Conservation (phyloP, 1,140 invertebrate species). For the Heliconius congener region DNA sequence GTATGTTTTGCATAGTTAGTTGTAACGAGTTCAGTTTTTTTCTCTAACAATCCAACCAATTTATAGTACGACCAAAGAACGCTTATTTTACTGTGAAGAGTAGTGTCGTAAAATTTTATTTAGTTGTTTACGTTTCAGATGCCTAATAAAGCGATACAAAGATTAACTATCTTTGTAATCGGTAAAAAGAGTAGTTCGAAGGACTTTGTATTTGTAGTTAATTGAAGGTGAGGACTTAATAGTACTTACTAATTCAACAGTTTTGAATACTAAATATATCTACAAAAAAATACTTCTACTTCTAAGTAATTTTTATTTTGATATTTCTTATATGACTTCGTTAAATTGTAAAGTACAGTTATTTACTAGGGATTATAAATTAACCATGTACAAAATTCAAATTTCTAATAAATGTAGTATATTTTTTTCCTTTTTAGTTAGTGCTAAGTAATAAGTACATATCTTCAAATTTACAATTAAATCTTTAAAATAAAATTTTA, state of each 20-base stretch:
- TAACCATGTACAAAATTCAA: no score
- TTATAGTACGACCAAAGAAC: constrained; percentile 44
- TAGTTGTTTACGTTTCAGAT: constrained; percentile 31
- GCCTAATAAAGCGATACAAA: constrained; percentile 20
- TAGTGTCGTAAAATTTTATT: constrained; percentile 38
- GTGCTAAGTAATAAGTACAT: no score
- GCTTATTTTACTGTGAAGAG: constrained; percentile 30
- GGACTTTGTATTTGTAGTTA: background rate
- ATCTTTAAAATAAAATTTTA: no score
- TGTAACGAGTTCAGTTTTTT: background rate
- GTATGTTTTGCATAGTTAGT: constrained; percentile 3
- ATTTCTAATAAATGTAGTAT: no score
- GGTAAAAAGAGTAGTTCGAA: constrained; percentile 14
- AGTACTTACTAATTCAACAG: background rate
- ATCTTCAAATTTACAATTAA: no score
- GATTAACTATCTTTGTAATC: constrained; percentile 3
- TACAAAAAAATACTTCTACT: no score
- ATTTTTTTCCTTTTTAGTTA: no score
- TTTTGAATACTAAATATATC: no score
- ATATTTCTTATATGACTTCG: no score
- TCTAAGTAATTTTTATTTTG: no score
- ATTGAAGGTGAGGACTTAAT: background rate
- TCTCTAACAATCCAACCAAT: constrained; percentile 20
- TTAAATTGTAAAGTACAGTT: no score
- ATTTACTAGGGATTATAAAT: no score